Conservation (phyloP, 1,140 invertebrate genomes). For the Asbolus verrucosus region DNA sequence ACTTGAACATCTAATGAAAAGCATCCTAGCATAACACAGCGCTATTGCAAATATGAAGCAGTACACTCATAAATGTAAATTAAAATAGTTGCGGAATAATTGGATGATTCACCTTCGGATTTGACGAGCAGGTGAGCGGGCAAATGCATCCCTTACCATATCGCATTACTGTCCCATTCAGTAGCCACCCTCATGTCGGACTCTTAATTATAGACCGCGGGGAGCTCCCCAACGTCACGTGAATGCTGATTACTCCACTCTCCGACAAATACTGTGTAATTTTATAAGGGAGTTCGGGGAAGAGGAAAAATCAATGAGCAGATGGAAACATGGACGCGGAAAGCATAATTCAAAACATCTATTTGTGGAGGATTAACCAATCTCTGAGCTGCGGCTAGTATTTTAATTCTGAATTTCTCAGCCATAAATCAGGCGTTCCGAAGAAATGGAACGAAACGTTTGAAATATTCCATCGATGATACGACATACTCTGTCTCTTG, state of each 20-base stretch:
- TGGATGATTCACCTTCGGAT: conserved; percentile 30
- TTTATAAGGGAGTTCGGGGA: conserved; percentile 10
- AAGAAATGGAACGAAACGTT: too few species aligned
- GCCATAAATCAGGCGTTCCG: too few species aligned
- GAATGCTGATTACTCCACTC: too few species aligned
- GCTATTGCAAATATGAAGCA: too few species aligned
- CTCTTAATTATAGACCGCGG: conserved; percentile 25
- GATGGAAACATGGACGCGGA: too few species aligned
- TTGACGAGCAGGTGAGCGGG: conserved; percentile 24
- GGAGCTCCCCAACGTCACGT: too few species aligned
- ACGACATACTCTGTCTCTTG: too few species aligned
- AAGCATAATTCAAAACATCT: too few species aligned
- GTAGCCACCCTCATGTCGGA: neutral
- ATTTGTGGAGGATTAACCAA: too few species aligned
- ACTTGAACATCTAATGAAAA: conserved; percentile 34
- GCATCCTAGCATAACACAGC: conserved; percentile 10
- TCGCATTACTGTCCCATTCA: conserved; percentile 5
- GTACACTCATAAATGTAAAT: conserved; percentile 25
- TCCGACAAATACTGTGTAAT: neutral
- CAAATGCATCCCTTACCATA: conserved; percentile 10
- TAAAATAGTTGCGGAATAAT: conserved; percentile 16
- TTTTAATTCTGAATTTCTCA: too few species aligned
- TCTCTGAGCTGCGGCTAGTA: too few species aligned
- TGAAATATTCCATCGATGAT: too few species aligned
- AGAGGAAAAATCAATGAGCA: conserved; percentile 15